Conservation (phyloP, 2,888 invertebrate genomes). For the Zelleria hepariella region DNA sequence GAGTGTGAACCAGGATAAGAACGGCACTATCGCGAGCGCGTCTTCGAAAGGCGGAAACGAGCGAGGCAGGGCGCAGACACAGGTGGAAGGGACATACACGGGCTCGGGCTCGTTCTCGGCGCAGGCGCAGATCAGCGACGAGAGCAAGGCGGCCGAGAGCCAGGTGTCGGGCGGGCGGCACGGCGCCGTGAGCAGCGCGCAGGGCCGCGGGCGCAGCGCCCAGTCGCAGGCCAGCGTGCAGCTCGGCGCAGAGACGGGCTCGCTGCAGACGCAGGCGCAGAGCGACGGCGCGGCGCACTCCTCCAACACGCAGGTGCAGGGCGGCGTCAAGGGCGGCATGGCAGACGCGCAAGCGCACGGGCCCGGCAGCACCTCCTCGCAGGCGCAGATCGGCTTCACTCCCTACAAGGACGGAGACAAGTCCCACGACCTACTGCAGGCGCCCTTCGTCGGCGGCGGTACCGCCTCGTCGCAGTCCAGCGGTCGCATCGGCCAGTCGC, state of each 20-base stretch:
- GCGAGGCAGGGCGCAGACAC: constrained; percentile 84
- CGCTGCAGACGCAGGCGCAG: constrained; percentile 81
- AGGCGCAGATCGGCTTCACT: constrained; percentile 89
- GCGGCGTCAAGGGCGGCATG: constrained; percentile 85
- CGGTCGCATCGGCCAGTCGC: constrained; percentile 81
- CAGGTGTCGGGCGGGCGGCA: constrained; percentile 80
- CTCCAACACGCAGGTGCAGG: constrained; percentile 85
- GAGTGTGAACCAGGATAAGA: constrained; percentile 66
- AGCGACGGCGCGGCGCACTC: constrained; percentile 82
- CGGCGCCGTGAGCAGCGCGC: constrained; percentile 82
- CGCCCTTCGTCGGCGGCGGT: constrained; percentile 81
- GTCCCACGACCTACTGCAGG: constrained; percentile 53
- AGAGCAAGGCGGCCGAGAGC: constrained; percentile 78
- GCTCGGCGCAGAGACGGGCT: constrained; percentile 81
- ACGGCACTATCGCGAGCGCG: constrained; percentile 82
- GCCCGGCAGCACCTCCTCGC: constrained; percentile 87
- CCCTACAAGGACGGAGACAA: constrained; percentile 78
- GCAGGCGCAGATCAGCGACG: constrained; percentile 84
- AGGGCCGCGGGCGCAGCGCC: constrained; percentile 80
- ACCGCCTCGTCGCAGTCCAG: constrained; percentile 85
- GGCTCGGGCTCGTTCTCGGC: constrained; percentile 86
- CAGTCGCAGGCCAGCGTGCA: constrained; percentile 85
- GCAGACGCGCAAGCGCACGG: constrained; percentile 90
- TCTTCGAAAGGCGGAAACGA: constrained; percentile 82
- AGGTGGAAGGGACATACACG: constrained; percentile 85